Evolutionary conservation across 1,140 invertebrate genomes (phyloP).

Genomic region (Trialeurodes vaporariorum): DNA sequence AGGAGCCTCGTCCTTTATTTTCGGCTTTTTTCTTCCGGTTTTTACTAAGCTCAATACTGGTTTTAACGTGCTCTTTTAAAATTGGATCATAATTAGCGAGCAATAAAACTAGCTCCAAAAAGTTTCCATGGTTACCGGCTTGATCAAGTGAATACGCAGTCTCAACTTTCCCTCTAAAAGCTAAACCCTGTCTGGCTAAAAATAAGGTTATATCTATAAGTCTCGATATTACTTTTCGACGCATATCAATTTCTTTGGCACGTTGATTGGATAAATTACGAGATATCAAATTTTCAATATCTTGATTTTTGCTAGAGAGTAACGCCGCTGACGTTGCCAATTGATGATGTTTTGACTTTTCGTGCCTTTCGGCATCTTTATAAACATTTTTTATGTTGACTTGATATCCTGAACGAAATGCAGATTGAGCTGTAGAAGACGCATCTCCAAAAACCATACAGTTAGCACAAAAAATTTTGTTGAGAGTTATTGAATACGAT

Average conservation of each 20-base stretch:
- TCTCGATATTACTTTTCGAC: not conserved
- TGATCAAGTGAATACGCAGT: not conserved
- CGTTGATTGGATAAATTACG: too few species aligned
- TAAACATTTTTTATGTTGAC: too few species aligned
- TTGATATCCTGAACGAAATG: too few species aligned
- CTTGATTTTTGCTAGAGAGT: too few species aligned
- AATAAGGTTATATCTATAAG: constrained; percentile 8
- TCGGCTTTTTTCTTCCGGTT: not conserved
- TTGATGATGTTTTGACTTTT: too few species aligned
- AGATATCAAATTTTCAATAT: too few species aligned
- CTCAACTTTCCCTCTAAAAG: constrained; percentile 6
- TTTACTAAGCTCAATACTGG: constrained; percentile 1
- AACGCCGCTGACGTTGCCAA: too few species aligned
- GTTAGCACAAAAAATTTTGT: too few species aligned
- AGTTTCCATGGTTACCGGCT: constrained; percentile 5
- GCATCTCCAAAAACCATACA: too few species aligned
- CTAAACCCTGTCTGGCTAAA: constrained; percentile 7
- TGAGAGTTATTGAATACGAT: too few species aligned
- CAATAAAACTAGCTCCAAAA: constrained; percentile 6
- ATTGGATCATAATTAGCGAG: constrained; percentile 6
- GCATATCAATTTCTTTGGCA: constrained; percentile 1
- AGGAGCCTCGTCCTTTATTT: not conserved
- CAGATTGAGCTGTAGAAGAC: too few species aligned
- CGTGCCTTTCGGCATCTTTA: too few species aligned
- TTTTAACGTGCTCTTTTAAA: constrained; percentile 3